Evolutionary conservation across 2,888 invertebrate species (phyloP), one percentile per base, ranked within the genome.

Genomic region (Chaetogeoica ovagalla): DNA sequence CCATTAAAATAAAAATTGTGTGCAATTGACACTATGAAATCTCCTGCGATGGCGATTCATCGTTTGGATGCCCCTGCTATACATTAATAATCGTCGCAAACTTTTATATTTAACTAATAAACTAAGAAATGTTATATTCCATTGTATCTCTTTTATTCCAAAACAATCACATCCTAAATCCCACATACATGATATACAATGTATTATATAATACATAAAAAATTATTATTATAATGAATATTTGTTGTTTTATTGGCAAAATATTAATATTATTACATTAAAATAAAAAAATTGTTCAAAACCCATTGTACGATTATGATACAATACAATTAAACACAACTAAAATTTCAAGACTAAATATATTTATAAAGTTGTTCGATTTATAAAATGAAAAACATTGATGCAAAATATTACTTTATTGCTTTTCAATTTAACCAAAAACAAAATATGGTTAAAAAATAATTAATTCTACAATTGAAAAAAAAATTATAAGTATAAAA

Each of bases 401-500:
- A 66, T 13, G 8, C 8, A 21, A 63, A 48, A 73, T 63, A 75
- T 39, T 70, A 63, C 30, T 15, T 75, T 75, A 75, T 66, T 75
- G 66, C 65, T 75, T 66, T 66, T 57, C 43, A 75, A 43, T 63
- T 39, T 37, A 74, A 75, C 57, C 43, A 43, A 39, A 65, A 75
- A 66, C 60, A 60, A 63, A 37, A 62, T 60, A 15, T 17, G 6
- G 55, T 37, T n/a, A 23, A n/a, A 52, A 59, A 19, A 62, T 62
- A 60, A 63, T 73, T 63, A 63, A 37, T 55, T 55, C 63, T 74
- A 74, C 55, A 65, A 55, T 65, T 63, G 57, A 57, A 66, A 65
- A 65, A 66, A 65, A 65, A 75, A 74, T 74, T 74, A 65, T 74
- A 74, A 39, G 74, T 74, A 74, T 66, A 74, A 66, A 74, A 75